Conservation (phyloP, 2,113 vertebrate genomes). For the Cyphomyrus plagiostoma region DNA sequence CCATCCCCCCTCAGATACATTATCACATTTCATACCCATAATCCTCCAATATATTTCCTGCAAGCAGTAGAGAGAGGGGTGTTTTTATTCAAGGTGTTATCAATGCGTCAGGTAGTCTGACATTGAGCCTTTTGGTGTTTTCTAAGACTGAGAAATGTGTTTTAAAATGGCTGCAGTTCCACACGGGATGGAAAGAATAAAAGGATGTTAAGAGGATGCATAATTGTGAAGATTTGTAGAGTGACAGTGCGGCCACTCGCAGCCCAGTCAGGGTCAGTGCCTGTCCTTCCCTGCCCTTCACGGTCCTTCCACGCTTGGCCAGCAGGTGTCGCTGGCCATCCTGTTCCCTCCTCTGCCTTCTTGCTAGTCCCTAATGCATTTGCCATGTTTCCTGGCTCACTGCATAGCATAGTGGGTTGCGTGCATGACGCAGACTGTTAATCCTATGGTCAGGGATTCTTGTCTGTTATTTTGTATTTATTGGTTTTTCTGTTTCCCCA, state of each 20-base stretch:
- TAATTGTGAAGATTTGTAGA: neutral
- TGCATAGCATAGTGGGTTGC: too few species aligned
- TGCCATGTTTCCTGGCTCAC: too few species aligned
- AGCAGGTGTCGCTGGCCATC: too few species aligned
- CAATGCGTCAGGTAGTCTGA: neutral
- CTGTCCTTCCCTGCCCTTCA: too few species aligned
- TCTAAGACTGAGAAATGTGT: neutral
- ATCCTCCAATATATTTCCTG: constrained; percentile 24
- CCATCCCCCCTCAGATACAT: constrained; percentile 9
- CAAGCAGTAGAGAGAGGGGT: neutral
- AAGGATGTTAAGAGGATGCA: neutral
- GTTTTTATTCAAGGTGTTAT: constrained; percentile 19
- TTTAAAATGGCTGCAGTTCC: neutral
- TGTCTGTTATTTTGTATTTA: too few species aligned
- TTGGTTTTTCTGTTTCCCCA: too few species aligned
- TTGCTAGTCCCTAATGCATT: too few species aligned
- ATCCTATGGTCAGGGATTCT: too few species aligned
- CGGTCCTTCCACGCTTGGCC: too few species aligned
- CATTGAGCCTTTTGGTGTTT: constrained; percentile 11
- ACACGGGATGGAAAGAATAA: neutral
- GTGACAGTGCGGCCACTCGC: neutral
- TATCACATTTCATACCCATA: constrained; percentile 31
- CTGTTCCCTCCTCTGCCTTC: too few species aligned
- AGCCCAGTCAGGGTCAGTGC: too few species aligned
- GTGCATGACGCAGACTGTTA: too few species aligned